Conservation (phyloP, 2,888 invertebrate genomes). For the Candidula unifasciata region DNA sequence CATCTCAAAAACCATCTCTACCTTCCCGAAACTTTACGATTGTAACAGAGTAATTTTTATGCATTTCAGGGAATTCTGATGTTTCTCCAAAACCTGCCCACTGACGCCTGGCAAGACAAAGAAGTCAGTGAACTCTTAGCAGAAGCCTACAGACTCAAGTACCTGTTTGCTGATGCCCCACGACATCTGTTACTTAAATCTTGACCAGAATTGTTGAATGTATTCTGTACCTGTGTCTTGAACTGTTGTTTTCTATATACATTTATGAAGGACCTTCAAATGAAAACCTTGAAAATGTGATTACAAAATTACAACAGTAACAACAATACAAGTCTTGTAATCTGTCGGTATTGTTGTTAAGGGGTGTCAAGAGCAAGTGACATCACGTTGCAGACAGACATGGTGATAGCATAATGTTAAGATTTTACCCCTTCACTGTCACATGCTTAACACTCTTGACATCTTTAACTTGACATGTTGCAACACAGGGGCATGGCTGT, state of each 20-base stretch:
- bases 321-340: not conserved
- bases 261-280: not conserved
- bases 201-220: conserved; percentile 53
- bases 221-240: not conserved
- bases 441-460: too few relatives aligned
- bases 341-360: too few relatives aligned
- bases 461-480: too few relatives aligned
- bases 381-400: too few relatives aligned
- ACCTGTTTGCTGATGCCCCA: conserved; percentile 97
- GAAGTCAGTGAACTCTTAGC: conserved; percentile 97
- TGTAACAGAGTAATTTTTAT: not conserved
- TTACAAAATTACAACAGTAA: too few relatives aligned
- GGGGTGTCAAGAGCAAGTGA: too few relatives aligned
- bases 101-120: conserved; percentile 96
- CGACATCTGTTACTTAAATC: conserved; percentile 83
- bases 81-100: conserved; percentile 95
- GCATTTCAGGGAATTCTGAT: conserved; percentile 90
- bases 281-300: too few relatives aligned
- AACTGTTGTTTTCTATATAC: not conserved
- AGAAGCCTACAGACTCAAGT: conserved; percentile 97
- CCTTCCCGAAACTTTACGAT: too few relatives aligned
- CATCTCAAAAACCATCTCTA: too few relatives aligned
- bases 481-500: too few relatives aligned
- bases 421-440: too few relatives aligned
- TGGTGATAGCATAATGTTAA: too few relatives aligned